Evolutionary conservation across 2,113 vertebrate genomes (phyloP), one percentile per base, ranked within the genome.

Genomic region (Nettapus auritus): DNA sequence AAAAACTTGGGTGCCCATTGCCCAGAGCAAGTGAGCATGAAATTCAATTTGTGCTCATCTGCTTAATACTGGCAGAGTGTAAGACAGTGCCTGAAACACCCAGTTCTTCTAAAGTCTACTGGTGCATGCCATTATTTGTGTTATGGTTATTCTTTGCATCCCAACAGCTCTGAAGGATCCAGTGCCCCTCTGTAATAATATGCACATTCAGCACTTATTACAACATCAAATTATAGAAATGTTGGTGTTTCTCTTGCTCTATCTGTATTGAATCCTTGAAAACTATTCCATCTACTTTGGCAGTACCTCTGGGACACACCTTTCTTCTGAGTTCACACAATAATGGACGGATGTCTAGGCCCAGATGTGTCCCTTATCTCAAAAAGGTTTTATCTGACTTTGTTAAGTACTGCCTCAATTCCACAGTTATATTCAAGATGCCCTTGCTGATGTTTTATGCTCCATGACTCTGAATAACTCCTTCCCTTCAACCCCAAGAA

Each of bases 1-100:
- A 82, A 94, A 97, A 95, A 84, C 40, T 81, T 20, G 8, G 57
- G 33, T 75, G 22, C 38, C 84, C 22, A 70, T 92, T 91, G 79
- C 81, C 53, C 44, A 90, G 40, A 88, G 83, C 88, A 94, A 91
- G 46, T 86, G 86, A 95, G 90, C 93, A 84, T 94, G 84, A 96
- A 95, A 96, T 97, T 96, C 81, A 92, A 82, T 96, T 96, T 94
- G 38, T 46, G n/a, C 40, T 95, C 66, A 88, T 94, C 81, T 94
- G 56, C 48, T 79, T 76, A 48, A 69, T 75, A 52, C 42, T 89
- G 76, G 29, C 42, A 86, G 40, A 76, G 29, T 56, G 23, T 63
- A 85, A 92, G 70, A 76, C 44, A 68, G 29, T 74, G 29, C 23
- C 67, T 93, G 67, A 93, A 89, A 83, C 11, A 62, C 16, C 46